Evolutionary conservation across 2,888 invertebrate genomes (phyloP).

Genomic region (Aelia acuminata): DNA sequence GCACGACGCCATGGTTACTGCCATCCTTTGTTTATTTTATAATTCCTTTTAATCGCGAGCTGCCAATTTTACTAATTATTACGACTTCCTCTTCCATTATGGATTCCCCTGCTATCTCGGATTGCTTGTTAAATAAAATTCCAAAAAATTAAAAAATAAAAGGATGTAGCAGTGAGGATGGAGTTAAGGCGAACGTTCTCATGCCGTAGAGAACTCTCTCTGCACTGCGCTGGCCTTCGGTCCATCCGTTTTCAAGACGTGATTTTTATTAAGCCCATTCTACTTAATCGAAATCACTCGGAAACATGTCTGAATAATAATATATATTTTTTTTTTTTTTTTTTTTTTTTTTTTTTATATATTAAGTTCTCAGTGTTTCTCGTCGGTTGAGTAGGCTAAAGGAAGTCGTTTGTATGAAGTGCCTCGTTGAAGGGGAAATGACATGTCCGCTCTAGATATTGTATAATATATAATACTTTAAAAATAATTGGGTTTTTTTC

Average conservation of each 20-base stretch:
- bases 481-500: no score
- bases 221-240: not conserved
- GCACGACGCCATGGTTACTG: not conserved
- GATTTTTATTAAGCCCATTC: slow-evolving; percentile 44
- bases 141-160: not conserved
- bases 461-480: no score
- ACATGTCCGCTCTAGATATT: not conserved
- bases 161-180: not conserved
- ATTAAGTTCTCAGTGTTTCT: not conserved
- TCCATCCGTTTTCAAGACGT: slow-evolving; percentile 48
- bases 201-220: no score
- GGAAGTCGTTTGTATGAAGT: not conserved
- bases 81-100: slow-evolving; percentile 13
- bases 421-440: not conserved
- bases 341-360: not conserved
- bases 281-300: slow-evolving; percentile 9
- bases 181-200: slow-evolving; percentile 14
- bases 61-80: slow-evolving; percentile 37
- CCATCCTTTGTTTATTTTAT: slow-evolving; percentile 20
- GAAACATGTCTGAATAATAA: not conserved
- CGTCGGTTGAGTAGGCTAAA: not conserved
- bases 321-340: not conserved
- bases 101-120: slow-evolving; percentile 4
- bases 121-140: slow-evolving; percentile 26
- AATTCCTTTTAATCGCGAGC: not conserved